Conservation (phyloP, 2,888 invertebrate species). For the Coenonympha glycerion region DNA sequence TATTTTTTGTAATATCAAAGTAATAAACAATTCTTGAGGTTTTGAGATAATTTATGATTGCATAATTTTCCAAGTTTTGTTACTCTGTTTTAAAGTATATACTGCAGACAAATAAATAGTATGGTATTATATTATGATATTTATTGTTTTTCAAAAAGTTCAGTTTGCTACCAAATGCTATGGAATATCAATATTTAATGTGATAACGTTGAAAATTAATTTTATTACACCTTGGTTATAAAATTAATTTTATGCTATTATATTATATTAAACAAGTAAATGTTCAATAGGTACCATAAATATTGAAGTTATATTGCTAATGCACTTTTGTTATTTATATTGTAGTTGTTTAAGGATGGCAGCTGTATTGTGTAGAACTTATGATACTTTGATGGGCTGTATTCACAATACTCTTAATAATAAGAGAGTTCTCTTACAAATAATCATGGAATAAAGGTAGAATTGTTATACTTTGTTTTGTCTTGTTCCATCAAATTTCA, state of each 20-base stretch:
- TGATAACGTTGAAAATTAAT: conserved; percentile 6
- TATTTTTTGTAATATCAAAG: too few species aligned
- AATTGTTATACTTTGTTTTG: too few species aligned
- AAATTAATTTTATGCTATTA: not conserved
- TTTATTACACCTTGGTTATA: not conserved
- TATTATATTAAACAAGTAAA: too few species aligned
- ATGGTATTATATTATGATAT: too few species aligned
- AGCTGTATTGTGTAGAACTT: not conserved
- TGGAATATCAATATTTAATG: not conserved
- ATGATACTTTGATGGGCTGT: not conserved
- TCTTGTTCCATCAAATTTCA: too few species aligned
- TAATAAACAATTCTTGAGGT: too few species aligned
- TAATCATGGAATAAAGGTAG: not conserved
- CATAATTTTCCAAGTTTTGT: too few species aligned
- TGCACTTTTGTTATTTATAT: conserved; percentile 2
- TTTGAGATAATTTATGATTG: too few species aligned
- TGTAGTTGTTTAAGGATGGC: conserved; percentile 12
- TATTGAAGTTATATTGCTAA: conserved; percentile 4
- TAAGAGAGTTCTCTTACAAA: too few species aligned
- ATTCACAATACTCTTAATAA: not conserved
- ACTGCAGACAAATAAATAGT: too few species aligned
- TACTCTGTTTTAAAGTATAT: too few species aligned
- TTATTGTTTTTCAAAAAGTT: not conserved
- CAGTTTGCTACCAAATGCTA: conserved; percentile 3
- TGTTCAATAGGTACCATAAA: not conserved